Conservation (phyloP, 30 jellyfish, hydroid and myxozoan genomes). For the Turritopsis rubra region DNA sequence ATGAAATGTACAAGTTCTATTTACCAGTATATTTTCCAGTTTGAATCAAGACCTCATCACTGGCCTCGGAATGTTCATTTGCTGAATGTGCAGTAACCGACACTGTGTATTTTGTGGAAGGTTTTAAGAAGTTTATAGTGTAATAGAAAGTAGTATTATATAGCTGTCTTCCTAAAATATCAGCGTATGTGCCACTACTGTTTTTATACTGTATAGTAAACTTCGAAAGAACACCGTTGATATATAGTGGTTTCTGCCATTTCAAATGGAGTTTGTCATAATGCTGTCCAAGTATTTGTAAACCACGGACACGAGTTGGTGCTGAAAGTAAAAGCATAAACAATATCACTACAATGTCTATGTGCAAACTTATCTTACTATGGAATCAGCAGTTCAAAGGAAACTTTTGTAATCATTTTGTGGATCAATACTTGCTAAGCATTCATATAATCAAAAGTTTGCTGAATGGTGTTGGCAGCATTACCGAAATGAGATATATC, state of each 20-base stretch:
- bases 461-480: no score
- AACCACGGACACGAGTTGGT: not conserved
- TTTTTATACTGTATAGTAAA: conserved; percentile 54
- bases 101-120: conserved; percentile 8
- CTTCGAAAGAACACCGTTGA: conserved; percentile 55
- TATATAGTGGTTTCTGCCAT: conserved; percentile 64
- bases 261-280: conserved; percentile 19
- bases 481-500: no score
- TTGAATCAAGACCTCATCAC: not conserved
- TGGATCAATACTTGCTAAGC: no score
- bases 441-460: no score
- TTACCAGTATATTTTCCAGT: conserved; percentile 2
- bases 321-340: not conserved
- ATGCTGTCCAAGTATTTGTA: not conserved
- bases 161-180: not conserved
- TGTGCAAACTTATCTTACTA: not conserved
- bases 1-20: not conserved
- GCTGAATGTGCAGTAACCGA: conserved; percentile 19
- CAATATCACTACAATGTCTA: not conserved
- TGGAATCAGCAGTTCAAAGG: no score
- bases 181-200: conserved; percentile 23
- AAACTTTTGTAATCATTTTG: no score
- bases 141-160: conserved; percentile 17
- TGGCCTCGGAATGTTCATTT: not conserved
- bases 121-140: conserved; percentile 10